phyloP scores from a whole-genome alignment of 64 coral and sea anemone species.

The Pachyseris speciosa region DNA sequence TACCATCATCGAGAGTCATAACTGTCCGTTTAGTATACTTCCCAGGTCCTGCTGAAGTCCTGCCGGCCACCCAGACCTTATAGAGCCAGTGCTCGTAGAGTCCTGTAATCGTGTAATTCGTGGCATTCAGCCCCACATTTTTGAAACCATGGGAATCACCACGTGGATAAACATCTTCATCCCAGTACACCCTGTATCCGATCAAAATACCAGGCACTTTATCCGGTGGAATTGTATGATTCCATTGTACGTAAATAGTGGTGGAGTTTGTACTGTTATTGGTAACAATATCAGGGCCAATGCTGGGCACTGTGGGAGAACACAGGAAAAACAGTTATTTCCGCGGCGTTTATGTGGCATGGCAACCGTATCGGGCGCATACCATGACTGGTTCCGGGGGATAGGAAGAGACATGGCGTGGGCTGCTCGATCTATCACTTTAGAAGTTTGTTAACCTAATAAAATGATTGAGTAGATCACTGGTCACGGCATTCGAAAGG shows the following conservation, averaged over 20 bases:
- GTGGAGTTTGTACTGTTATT: background rate
- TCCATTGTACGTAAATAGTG: slow-evolving; percentile 31
- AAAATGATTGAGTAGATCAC: no score
- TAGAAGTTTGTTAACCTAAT: no score
- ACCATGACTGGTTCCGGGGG: no score
- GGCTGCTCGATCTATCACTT: no score
- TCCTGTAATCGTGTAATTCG: background rate
- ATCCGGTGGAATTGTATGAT: background rate
- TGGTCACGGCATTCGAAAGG: no score
- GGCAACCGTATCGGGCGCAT: no score
- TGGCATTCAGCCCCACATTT: background rate
- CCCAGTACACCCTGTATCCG: background rate
- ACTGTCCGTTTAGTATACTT: background rate
- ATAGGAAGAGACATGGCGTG: no score
- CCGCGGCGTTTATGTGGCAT: no score
- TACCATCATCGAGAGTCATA: slow-evolving; percentile 32
- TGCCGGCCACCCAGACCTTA: background rate
- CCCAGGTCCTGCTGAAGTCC: slow-evolving; percentile 9
- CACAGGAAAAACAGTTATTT: no score
- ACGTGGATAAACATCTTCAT: background rate
- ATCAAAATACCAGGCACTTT: slow-evolving; percentile 18
- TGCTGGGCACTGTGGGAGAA: slow-evolving; percentile 13
- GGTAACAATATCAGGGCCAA: background rate
- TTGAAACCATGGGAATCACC: no score
- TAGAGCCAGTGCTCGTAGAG: slow-evolving; percentile 25